Evolutionary conservation across 2,888 invertebrate genomes (phyloP).

Genomic region (Melinaea menophilus): DNA sequence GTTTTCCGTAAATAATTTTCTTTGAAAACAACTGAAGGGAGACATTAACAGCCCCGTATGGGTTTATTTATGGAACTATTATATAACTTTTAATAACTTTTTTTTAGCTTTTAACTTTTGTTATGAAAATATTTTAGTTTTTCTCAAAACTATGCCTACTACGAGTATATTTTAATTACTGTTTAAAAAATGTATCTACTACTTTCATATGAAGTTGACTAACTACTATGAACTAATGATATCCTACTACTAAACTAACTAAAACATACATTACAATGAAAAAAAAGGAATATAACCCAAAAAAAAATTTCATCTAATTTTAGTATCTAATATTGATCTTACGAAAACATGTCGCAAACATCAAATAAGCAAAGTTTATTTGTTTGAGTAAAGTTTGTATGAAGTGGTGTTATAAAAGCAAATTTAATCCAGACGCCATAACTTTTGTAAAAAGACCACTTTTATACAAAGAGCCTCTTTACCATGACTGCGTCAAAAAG

Average conservation of each 20-base stretch:
- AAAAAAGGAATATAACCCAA: not conserved
- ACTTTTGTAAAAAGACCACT: slow-evolving; percentile 67
- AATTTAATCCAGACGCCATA: slow-evolving; percentile 68
- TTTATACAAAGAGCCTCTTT: slow-evolving; percentile 56
- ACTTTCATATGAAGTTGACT: too few species aligned
- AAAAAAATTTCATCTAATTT: not conserved
- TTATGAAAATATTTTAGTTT: too few species aligned
- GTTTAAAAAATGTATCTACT: too few species aligned
- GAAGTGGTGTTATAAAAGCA: slow-evolving; percentile 56
- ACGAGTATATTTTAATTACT: too few species aligned
- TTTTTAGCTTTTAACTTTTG: too few species aligned
- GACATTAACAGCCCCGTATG: too few species aligned
- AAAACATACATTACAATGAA: not conserved
- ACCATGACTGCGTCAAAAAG: slow-evolving; percentile 69
- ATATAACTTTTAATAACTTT: too few species aligned
- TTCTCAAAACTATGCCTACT: too few species aligned
- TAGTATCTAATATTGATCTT: slow-evolving; percentile 1
- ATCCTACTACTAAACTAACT: too few species aligned
- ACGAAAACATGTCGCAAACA: slow-evolving; percentile 20
- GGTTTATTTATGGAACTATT: too few species aligned
- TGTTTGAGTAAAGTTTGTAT: slow-evolving; percentile 43
- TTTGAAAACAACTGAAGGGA: not conserved
- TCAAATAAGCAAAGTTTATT: slow-evolving; percentile 32
- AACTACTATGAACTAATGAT: too few species aligned
- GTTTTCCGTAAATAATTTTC: slow-evolving; percentile 8